Evolutionary conservation across 30 jellyfish, hydroid and myxozoan genomes (phyloP), one percentile per base, ranked within the genome.

Genomic region (Chironex yamaguchii): DNA sequence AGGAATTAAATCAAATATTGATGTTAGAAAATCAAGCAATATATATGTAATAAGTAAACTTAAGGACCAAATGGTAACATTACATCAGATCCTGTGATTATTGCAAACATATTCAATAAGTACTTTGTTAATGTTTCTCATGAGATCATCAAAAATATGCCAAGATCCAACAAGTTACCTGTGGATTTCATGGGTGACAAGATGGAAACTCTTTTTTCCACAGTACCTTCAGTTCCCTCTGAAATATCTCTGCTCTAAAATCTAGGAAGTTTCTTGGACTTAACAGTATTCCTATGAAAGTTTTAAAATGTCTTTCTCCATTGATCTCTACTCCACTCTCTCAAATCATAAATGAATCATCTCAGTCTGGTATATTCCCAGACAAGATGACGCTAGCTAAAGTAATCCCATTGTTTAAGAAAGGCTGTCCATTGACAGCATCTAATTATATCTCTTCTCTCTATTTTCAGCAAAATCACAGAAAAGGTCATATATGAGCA

Each of bases 381-480:
- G 58, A n/a, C 30, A 73, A 73, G 32, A 36, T 73, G 50, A 25
- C 49, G 76, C 86, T 2, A 0, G 86, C 86, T 1, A 73, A 73
- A 42, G 86, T 73, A 30, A 73, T 73, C 3, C 86, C 86, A 6
- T 73, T 73, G 24, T 73, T 73, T 54, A 73, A 73, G 14, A 73
- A 73, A n/a, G 86, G 73, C n/a, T 73, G 73, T 27, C 74, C 84
- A 34, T 2, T 70, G 71, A 70, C 84, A 31, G 2, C 71, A 34
- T 70, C 84, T 11, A 70, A 70, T 34, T 70, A 70, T 70, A 70
- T 70, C 84, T 30, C 84, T 42, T 42, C n/a, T 70, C 0, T 70
- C 71, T 31, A 34, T 70, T 32, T 70, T 70, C 83, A 70, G 83
- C 4, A 70, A 32, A 68, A 29, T 68, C 14, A 3, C 22, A 35